Conservation (phyloP, 2,113 vertebrate species). For the Hipposideros armiger region DNA sequence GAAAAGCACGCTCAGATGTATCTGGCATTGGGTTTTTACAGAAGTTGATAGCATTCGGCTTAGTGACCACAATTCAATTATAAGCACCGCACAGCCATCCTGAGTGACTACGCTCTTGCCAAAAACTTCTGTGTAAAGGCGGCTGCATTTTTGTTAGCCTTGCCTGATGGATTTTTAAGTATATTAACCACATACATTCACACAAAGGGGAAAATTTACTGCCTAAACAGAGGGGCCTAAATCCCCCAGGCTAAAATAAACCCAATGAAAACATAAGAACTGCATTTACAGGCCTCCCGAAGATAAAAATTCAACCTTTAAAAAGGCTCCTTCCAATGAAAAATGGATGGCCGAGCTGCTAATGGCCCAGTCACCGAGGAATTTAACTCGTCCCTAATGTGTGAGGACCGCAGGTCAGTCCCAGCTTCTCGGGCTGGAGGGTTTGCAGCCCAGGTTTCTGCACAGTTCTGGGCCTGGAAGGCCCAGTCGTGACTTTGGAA, state of each 20-base stretch:
- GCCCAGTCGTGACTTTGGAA: neutral
- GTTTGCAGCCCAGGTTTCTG: neutral
- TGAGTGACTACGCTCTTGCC: slow-evolving; percentile 82
- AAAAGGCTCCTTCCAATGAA: slow-evolving; percentile 88
- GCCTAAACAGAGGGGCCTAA: slow-evolving; percentile 85
- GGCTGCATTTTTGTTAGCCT: slow-evolving; percentile 80
- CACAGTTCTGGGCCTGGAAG: neutral
- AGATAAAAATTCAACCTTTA: slow-evolving; percentile 88
- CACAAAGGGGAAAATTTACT: slow-evolving; percentile 87
- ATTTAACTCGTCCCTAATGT: slow-evolving; percentile 79
- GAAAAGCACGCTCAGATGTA: slow-evolving; percentile 71
- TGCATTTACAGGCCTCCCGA: slow-evolving; percentile 86
- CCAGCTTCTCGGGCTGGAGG: neutral
- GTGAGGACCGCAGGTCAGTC: neutral
- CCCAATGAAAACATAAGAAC: slow-evolving; percentile 88
- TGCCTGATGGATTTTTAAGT: slow-evolving; percentile 84
- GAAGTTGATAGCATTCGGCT: slow-evolving; percentile 82
- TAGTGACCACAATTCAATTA: slow-evolving; percentile 86
- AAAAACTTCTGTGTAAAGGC: slow-evolving; percentile 83
- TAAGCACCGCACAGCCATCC: slow-evolving; percentile 60
- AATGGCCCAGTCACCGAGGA: slow-evolving; percentile 86
- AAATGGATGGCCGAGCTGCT: slow-evolving; percentile 85
- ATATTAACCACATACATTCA: slow-evolving; percentile 84
- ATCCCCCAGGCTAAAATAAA: slow-evolving; percentile 88
- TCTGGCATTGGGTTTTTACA: slow-evolving; percentile 82